Evolutionary conservation across 2,888 invertebrate species (phyloP).

Genomic region (Mythimna pallens): DNA sequence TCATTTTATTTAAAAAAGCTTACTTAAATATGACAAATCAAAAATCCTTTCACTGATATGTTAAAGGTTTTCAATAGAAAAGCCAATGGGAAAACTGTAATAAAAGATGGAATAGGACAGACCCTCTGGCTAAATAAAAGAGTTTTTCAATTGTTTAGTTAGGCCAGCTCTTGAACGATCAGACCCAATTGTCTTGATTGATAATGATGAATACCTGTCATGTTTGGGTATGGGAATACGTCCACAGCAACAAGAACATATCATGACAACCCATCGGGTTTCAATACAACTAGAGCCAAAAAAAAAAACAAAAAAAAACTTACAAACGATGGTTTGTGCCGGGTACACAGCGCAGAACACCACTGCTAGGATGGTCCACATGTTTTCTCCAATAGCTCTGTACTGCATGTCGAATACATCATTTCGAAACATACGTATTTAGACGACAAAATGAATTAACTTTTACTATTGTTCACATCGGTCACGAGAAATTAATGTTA

Average conservation of each 20-base stretch:
- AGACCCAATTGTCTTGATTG: neutral
- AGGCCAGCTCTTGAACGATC: neutral
- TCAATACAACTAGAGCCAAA: neutral
- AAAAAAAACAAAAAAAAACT: constrained; percentile 2
- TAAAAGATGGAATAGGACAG: neutral
- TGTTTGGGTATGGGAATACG: neutral
- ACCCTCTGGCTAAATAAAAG: neutral
- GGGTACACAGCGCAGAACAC: constrained; percentile 11
- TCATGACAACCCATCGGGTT: neutral
- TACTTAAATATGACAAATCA: neutral
- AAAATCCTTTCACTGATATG: neutral
- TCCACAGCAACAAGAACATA: neutral
- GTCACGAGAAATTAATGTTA: constrained; percentile 16
- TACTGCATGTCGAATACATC: constrained; percentile 19
- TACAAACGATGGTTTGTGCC: constrained; percentile 15
- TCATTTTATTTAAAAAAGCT: neutral
- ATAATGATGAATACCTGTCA: too few species aligned
- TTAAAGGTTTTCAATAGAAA: neutral
- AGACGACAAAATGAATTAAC: neutral
- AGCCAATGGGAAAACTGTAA: neutral
- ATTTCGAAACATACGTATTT: neutral
- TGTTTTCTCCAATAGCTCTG: constrained; percentile 5
- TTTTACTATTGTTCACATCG: constrained; percentile 19
- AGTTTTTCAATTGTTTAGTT: neutral
- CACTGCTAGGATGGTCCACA: constrained; percentile 6